Percentiles rank a stretch among this genome's conserved stretches.
Evolutionary conservation across 2,797 vertebrate species (phyloP).

Genomic region (Eleutherodactylus coqui): DNA sequence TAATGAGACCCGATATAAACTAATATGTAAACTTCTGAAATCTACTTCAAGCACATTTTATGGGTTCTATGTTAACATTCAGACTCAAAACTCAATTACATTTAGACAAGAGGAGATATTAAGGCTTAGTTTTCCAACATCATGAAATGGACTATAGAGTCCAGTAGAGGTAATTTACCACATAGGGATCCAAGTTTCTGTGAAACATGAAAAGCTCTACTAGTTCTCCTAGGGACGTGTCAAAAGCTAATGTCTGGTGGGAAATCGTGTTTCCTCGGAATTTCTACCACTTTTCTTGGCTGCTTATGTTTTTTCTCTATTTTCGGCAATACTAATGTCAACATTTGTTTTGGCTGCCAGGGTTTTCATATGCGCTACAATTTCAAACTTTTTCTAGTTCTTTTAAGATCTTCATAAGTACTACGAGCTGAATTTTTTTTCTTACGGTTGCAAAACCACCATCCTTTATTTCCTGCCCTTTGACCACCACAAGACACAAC

Average conservation of each 20-base stretch:
- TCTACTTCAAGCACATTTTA: not conserved
- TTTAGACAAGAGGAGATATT: not conserved
- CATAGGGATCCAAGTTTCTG: not conserved
- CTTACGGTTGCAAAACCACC: too few relatives aligned
- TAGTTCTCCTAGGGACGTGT: not conserved
- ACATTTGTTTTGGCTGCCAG: not conserved
- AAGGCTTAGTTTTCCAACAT: not conserved
- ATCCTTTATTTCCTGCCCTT: too few relatives aligned
- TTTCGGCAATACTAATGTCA: not conserved
- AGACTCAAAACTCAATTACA: not conserved
- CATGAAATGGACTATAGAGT: not conserved
- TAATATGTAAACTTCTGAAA: not conserved
- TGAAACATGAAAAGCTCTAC: not conserved
- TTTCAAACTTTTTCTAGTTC: too few relatives aligned
- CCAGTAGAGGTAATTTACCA: conserved; percentile 3
- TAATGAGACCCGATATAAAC: not conserved
- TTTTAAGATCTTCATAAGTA: too few relatives aligned
- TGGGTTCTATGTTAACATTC: not conserved
- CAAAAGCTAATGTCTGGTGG: conserved; percentile 8
- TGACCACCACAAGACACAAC: too few relatives aligned
- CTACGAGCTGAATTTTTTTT: too few relatives aligned
- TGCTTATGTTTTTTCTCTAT: not conserved
- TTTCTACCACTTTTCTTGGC: not conserved
- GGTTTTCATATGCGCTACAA: too few relatives aligned
- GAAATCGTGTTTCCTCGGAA: not conserved